phyloP scores from a whole-genome alignment of 2,113 vertebrate species.

The Sphaerodactylus townsendi region DNA sequence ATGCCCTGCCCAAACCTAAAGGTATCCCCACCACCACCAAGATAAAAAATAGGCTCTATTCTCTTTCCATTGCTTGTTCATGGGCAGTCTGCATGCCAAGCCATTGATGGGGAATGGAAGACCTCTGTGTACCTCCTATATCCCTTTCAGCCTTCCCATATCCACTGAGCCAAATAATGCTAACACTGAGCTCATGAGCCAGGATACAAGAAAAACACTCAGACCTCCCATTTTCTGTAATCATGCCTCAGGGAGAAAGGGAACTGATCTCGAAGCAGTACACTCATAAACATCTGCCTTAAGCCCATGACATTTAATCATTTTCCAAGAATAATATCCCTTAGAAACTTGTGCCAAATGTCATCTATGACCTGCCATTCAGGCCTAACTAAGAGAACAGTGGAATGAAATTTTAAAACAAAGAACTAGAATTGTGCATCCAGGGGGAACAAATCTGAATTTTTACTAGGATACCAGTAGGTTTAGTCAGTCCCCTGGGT shows the following conservation, averaged over 20 bases:
- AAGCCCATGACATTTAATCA: neutral
- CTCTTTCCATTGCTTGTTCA: neutral
- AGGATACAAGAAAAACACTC: neutral
- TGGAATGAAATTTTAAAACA: neutral
- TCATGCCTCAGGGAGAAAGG: neutral
- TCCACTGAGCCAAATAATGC: neutral
- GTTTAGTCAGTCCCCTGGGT: conserved; percentile 42
- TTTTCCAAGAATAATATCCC: neutral
- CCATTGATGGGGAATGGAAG: neutral
- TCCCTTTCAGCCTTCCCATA: too few species aligned
- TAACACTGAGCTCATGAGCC: neutral
- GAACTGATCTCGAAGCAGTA: neutral
- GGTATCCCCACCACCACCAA: neutral
- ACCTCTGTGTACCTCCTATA: neutral
- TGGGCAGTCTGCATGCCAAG: neutral
- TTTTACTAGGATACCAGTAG: conserved; percentile 9
- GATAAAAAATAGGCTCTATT: neutral
- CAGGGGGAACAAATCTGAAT: conserved; percentile 24
- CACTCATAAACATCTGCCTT: neutral
- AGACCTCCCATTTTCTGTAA: neutral
- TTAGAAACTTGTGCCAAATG: conserved; percentile 7
- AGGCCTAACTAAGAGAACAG: neutral
- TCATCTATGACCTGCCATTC: neutral
- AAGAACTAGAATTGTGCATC: neutral
- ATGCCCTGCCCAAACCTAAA: neutral